Conservation (phyloP, 2,113 vertebrate genomes). For the Osmerus mordax region DNA sequence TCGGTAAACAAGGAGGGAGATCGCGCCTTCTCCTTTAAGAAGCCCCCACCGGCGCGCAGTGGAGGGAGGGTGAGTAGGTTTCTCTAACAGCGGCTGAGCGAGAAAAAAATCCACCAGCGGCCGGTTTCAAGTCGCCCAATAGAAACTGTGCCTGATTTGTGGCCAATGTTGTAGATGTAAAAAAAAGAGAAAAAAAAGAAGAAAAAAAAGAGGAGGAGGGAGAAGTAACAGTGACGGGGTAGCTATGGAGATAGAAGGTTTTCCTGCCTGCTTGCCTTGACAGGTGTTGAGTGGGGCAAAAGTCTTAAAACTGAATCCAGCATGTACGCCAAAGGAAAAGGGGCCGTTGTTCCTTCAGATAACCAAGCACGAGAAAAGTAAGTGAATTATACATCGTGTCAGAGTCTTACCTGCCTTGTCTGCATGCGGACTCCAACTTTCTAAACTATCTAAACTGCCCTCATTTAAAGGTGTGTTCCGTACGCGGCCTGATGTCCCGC, state of each 20-base stretch:
- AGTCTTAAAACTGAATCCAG: conserved; percentile 74
- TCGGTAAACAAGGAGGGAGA: conserved; percentile 51
- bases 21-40: conserved; percentile 74
- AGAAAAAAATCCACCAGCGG: conserved; percentile 71
- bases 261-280: conserved; percentile 80
- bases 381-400: conserved; percentile 58
- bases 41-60: conserved; percentile 68
- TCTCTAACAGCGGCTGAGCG: conserved; percentile 81
- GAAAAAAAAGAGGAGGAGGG: conserved; percentile 36
- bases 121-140: conserved; percentile 81
- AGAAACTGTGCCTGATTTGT: conserved; percentile 84
- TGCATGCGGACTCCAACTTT: conserved; percentile 57
- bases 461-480: conserved; percentile 64
- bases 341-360: conserved; percentile 89
- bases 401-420: conserved; percentile 47
- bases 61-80: conserved; percentile 71
- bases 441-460: conserved; percentile 56
- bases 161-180: conserved; percentile 80
- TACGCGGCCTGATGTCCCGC: conserved; percentile 39
- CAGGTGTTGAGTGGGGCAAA: conserved; percentile 77
- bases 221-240: conserved; percentile 77
- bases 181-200: conserved; percentile 58
- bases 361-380: conserved; percentile 92
- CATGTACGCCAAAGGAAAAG: conserved; percentile 84
- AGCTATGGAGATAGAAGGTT: conserved; percentile 85